Conservation (phyloP, 2,797 vertebrate genomes). For the Macrochelys suwanniensis region DNA sequence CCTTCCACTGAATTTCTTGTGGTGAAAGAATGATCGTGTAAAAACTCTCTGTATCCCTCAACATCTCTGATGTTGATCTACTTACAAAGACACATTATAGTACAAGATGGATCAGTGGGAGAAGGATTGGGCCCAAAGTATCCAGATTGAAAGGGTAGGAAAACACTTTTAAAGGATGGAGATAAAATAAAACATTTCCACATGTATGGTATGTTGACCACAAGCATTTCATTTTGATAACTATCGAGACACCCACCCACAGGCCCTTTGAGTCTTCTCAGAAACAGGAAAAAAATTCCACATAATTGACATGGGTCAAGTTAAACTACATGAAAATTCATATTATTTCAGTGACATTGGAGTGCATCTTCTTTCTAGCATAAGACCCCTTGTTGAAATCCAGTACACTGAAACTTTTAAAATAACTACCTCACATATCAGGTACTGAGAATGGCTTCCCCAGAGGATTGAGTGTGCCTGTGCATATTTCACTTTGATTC, state of each 20-base stretch:
- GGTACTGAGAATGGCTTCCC: neutral
- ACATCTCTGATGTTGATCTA: neutral
- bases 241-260: neutral
- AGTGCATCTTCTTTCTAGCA: neutral
- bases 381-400: neutral
- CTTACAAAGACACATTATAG: neutral
- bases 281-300: neutral
- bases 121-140: accelerated
- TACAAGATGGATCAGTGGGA: neutral
- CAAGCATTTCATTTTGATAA: neutral
- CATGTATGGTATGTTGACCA: neutral
- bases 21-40: neutral
- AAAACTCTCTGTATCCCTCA: neutral
- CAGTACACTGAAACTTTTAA: constrained; percentile 2
- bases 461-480: neutral
- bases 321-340: neutral
- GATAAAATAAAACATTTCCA: neutral
- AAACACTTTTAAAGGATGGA: neutral
- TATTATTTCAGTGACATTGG: neutral
- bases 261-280: neutral
- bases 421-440: neutral
- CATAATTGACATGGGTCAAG: neutral
- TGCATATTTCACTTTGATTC: neutral
- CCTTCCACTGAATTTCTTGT: neutral
- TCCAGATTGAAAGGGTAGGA: accelerated